Base-by-base conservation (phyloP, 2,888 invertebrate species). In the Luperina testacea region DNA sequence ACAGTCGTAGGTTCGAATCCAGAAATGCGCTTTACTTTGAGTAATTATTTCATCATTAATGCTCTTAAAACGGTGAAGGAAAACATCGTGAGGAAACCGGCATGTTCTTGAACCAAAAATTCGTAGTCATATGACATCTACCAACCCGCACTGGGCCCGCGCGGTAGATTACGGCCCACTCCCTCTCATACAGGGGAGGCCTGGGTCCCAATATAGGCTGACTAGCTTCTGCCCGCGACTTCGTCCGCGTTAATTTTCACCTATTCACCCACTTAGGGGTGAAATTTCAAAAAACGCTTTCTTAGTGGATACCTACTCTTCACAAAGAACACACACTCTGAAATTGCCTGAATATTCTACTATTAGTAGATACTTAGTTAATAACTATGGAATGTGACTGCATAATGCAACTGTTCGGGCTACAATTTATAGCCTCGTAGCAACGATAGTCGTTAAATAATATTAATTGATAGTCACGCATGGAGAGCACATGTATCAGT, bases 401-500 rank as follows among this genome's bases (percentile, higher is more conserved):
- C 32, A 72, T 75, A 72, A 80, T 80, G 77, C 80, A 80, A 85
- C 9, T 2, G n/a, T 67, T 80, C 51, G 8, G 20, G 2, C 67
- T 15, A 32, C 59, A 67, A 42, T 78, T 38, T 5, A 64, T 32
- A 27, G 13, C 9, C 63, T 32, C 53, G 15, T 65, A 63, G 61
- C 32, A 67, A 84, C 74, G 69, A 69, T 48, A 72, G 67, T 7
- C 48, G 68, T 78, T 75, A 72, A 87, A 57, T 77, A 67, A 72
- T 75, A 63, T 64, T 63, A 82, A 87, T 81, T 79, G 80, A 79
- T 61, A 51, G 20, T 9, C 11, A 11, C 32, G 7, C 64, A 72
- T 69, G 32, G 72, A 81, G 88, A 81, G 13, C 88, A 77, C 11
- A 71, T 80, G 27, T 65, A 81, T 85, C 68, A 32, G 32, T 74